Evolutionary conservation across 2,113 vertebrate species (phyloP).

Genomic region (Notarius quadriscutis): DNA sequence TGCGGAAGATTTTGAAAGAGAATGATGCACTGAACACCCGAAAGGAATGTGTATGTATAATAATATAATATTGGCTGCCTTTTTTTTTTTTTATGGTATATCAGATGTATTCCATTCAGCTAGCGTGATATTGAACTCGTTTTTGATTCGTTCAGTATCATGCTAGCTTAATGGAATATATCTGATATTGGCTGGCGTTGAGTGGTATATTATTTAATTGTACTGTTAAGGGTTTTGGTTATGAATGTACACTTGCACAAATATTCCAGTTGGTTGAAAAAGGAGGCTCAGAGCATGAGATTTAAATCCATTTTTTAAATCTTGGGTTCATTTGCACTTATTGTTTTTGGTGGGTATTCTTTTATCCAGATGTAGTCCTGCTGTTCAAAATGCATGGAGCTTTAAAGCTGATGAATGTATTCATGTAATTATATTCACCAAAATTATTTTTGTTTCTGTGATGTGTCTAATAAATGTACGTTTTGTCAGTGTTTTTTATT

Average conservation of each 20-base stretch:
- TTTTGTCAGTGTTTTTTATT: background rate
- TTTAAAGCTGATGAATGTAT: background rate
- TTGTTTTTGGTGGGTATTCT: background rate
- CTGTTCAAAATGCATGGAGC: background rate
- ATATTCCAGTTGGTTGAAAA: background rate
- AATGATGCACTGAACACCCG: too few relatives aligned
- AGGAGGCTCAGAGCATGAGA: background rate
- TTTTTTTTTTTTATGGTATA: too few relatives aligned
- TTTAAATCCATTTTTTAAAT: background rate
- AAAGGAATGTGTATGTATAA: too few relatives aligned
- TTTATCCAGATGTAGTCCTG: background rate
- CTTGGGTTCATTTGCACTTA: background rate
- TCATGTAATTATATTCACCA: background rate
- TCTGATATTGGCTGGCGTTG: too few relatives aligned
- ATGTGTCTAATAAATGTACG: background rate
- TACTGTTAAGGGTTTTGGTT: background rate
- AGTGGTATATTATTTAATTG: too few relatives aligned
- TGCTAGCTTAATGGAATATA: too few relatives aligned
- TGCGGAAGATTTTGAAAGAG: too few relatives aligned
- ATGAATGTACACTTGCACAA: background rate
- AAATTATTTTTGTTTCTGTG: background rate
- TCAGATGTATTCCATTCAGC: too few relatives aligned
- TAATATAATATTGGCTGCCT: too few relatives aligned
- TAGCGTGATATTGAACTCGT: too few relatives aligned
- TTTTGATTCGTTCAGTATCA: too few relatives aligned